Percentiles rank a stretch among this genome's conserved stretches.
Evolutionary conservation across 2,888 invertebrate species (phyloP).

Genomic region (Leptinotarsa rubiginosa): DNA sequence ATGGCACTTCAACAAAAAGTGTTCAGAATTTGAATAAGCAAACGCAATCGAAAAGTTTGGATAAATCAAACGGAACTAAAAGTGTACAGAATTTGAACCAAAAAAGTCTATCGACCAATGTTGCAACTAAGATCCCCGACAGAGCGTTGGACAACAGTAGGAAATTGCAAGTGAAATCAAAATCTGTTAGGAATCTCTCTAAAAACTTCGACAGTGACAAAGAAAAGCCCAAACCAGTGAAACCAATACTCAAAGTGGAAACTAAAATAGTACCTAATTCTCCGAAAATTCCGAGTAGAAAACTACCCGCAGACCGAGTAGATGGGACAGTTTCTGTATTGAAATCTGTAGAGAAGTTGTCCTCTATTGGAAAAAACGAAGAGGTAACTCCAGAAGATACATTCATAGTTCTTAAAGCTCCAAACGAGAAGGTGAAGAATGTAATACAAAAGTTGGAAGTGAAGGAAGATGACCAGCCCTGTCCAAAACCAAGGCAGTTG

Average conservation of each 20-base stretch:
- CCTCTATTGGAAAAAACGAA: conserved; percentile 30
- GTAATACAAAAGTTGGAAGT: conserved; percentile 50
- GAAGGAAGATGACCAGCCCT: conserved; percentile 31
- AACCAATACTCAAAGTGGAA: not conserved
- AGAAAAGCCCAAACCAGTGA: not conserved
- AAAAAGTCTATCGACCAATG: conserved; percentile 4
- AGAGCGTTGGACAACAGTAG: not conserved
- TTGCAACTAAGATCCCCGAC: not conserved
- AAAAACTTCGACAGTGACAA: conserved; percentile 22
- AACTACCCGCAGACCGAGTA: not conserved
- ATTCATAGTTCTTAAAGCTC: conserved; percentile 46
- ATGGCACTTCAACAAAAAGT: conserved; percentile 36
- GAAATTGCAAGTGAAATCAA: not conserved
- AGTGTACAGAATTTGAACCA: conserved; percentile 37
- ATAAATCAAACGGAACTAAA: conserved; percentile 37
- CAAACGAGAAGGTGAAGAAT: conserved; percentile 49
- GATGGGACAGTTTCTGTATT: conserved; percentile 18
- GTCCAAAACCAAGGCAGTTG: conserved; percentile 37
- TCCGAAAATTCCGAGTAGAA: conserved; percentile 1
- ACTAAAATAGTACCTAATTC: not conserved
- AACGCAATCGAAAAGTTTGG: conserved; percentile 18
- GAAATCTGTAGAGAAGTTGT: conserved; percentile 25
- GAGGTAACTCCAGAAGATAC: conserved; percentile 42
- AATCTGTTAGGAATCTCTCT: conserved; percentile 26
- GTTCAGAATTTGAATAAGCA: conserved; percentile 26